Evolutionary conservation across 2,113 vertebrate species (phyloP), one percentile per base, ranked within the genome.

Genomic region (Spheniscus mendiculus): DNA sequence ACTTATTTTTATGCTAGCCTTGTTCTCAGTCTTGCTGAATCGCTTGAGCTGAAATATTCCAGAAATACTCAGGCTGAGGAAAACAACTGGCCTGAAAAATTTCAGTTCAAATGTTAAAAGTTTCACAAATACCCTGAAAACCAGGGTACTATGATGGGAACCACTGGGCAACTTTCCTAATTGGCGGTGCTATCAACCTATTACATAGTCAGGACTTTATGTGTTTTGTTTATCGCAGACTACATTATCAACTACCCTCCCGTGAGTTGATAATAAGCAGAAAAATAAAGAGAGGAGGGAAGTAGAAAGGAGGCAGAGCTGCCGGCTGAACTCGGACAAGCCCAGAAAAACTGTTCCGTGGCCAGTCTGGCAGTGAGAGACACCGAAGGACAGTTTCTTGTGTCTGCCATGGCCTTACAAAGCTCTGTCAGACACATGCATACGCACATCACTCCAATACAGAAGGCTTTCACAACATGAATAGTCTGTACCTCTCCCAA

Each of bases 391-490:
- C 32, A 89, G 69, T 23, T 66, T 69, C 65, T 45, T 67, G 25
- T 30, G 27, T 17, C 34, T 65, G 61, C n/a, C 34, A 20, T 1
- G 34, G 40, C 66, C 55, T 45, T 38, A 59, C 67, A 79, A 63
- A 88, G 76, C 73, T 34, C 4, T 13, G 26, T 5, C 19, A 77
- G 42, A 52, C 73, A 79, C 40, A 45, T 1, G 30, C 19, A 62
- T 29, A 65, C 0, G 0, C 78, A 86, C 55, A 58, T n/a, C 1
- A 1, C 32, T 26, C 49, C 5, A 6, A 42, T 0, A 82, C 40
- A 81, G 77, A 55, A 47, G 32, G 76, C 30, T 92, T 87, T 86
- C 52, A 55, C 52, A 56, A 67, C 32, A 20, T 10, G 63, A 72
- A 61, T 4, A 73, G 50, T 23, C 72, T 73, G 52, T 8, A 9